Percentiles rank a stretch among this genome's conserved stretches.
These are phyloP conservation scores for Phocides pigmalion DNA, from an alignment of 1,140 invertebrate species.

Conservation along the genomic window DNA sequence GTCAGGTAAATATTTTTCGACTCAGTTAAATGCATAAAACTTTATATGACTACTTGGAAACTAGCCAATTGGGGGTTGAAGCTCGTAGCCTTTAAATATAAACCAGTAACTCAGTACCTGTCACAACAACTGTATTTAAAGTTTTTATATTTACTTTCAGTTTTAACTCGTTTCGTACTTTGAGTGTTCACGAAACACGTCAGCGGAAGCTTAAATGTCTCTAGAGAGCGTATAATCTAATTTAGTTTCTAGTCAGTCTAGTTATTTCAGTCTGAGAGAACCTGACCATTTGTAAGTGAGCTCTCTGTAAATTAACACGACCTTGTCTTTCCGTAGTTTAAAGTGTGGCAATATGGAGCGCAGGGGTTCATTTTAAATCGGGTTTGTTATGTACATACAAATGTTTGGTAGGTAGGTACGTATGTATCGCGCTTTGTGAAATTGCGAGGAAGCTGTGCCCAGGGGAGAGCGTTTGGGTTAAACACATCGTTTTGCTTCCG, in stretches of 20 bases:
- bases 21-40: constrained; percentile 23
- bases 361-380: constrained; percentile 56
- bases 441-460: constrained; percentile 74
- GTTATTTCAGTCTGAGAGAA: constrained; percentile 70
- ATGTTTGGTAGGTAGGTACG: constrained; percentile 30
- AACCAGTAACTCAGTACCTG: constrained; percentile 24
- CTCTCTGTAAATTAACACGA: constrained; percentile 37
- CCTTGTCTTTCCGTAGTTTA: constrained; percentile 36
- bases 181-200: constrained; percentile 41
- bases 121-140: constrained; percentile 37
- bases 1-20: constrained; percentile 20
- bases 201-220: constrained; percentile 58
- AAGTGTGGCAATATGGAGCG: constrained; percentile 38
- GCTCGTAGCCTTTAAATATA: constrained; percentile 32
- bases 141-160: constrained; percentile 22
- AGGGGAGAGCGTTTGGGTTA: constrained; percentile 72
- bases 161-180: constrained; percentile 20
- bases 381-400: constrained; percentile 42
- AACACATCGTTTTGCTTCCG: constrained; percentile 72
- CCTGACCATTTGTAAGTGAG: constrained; percentile 51
- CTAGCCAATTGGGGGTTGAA: constrained; percentile 33
- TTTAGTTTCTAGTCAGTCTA: constrained; percentile 73
- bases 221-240: constrained; percentile 67
- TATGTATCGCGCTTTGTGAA: constrained; percentile 64
- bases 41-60: constrained; percentile 37